Base-by-base conservation (phyloP, 2,113 vertebrate genomes). In the Actinemys pallida region DNA sequence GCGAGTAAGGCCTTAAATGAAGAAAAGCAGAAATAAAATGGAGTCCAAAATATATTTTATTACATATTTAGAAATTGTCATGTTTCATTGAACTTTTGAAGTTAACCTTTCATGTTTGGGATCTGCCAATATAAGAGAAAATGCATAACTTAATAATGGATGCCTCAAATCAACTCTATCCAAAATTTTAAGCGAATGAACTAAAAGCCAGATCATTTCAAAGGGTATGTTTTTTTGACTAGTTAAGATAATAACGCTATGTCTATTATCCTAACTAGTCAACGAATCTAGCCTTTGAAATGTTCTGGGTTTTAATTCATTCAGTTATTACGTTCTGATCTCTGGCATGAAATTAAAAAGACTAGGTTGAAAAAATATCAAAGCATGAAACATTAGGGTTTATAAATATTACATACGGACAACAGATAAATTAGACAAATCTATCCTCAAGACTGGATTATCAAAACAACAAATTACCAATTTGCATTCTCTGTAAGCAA, bases 141-240 rank as follows among this genome's bases (percentile, higher is more conserved):
- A 94, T 0, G 1, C 53, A 12, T 31, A 56, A 10, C 19, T 83
- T 72, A 84, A 80, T 65, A 90, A 93, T 0, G n/a, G 35, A 82
- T 22, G 80, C 78, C 90, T 97, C 50, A 35, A 5, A 80, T 86
- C 14, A 49, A 8, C 14, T 12, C 54, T 62, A 31, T 90, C 90
- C 80, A 81, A 56, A 91, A 22, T 78, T 84, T 97, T 87, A 69
- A 72, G 53, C 13, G 72, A 84, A 1, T n/a, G 47, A 92, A 91
- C 97, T 89, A 93, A 98, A 96, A 50, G 56, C 47, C 45, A 76
- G 57, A 86, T 82, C 62, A 92, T 88, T 94, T 97, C 91, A 95
- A 93, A 96, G 65, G 79, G 42, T 89, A 86, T 25, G 3, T 19
- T 93, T 87, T 89, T 87, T 89, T 92, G 96, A 90, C 76, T 57